Conservation (phyloP, 2,113 vertebrate genomes). For the Capra hircus region DNA sequence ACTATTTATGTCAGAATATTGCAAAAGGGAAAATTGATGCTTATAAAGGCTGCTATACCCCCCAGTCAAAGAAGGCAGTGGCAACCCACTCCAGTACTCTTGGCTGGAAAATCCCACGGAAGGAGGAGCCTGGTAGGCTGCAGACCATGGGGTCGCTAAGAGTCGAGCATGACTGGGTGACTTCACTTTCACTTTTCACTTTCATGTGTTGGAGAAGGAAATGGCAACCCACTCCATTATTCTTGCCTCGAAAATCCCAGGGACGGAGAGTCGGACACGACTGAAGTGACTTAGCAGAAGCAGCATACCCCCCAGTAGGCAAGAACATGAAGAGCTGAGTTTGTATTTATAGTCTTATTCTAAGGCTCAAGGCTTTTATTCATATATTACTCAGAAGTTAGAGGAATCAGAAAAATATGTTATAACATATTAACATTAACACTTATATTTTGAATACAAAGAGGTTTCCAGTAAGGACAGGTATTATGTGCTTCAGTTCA, state of each 20-base stretch:
- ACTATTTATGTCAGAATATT: slow-evolving; percentile 1
- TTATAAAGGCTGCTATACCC: background rate
- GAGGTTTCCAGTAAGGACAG: background rate
- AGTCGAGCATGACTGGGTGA: too few species aligned
- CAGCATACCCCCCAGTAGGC: background rate
- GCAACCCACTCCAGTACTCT: too few species aligned
- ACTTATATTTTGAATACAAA: background rate
- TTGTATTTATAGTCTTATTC: slow-evolving; percentile 8
- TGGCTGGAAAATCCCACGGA: too few species aligned
- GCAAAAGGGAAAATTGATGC: slow-evolving; percentile 6
- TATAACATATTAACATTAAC: background rate
- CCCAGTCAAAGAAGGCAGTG: too few species aligned
- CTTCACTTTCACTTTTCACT: too few species aligned
- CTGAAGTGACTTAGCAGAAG: too few species aligned
- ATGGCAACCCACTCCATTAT: too few species aligned
- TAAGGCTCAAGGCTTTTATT: background rate
- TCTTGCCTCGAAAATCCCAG: too few species aligned
- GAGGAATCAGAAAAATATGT: background rate
- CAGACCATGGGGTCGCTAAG: too few species aligned
- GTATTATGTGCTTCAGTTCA: background rate
- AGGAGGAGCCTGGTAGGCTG: too few species aligned
- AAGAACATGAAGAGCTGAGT: background rate
- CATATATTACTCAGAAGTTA: background rate
- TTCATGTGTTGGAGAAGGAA: too few species aligned
- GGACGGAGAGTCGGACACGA: accelerated